phyloP scores from a whole-genome alignment of 2,113 vertebrate genomes.

The Neodon shergylaensis region DNA sequence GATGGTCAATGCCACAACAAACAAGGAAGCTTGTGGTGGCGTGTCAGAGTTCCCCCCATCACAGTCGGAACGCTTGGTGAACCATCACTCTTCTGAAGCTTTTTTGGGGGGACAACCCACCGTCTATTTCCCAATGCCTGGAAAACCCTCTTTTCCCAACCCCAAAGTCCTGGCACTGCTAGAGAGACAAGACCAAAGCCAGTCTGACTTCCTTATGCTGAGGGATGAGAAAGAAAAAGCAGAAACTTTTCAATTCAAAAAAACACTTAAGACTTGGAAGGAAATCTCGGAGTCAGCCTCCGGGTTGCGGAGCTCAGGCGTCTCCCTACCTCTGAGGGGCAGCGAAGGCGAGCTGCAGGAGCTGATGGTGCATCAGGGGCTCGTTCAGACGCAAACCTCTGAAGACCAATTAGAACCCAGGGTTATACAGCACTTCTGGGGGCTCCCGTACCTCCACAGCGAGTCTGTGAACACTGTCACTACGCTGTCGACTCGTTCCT shows the following conservation, averaged over 20 bases:
- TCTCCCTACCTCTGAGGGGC: background rate
- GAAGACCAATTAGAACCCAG: background rate
- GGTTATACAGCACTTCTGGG: background rate
- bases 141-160: background rate
- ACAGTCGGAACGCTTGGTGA: background rate
- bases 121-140: background rate
- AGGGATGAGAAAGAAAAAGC: background rate
- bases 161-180: background rate
- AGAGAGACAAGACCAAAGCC: background rate
- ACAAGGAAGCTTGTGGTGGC: background rate
- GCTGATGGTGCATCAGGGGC: fast-evolving
- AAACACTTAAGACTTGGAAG: background rate
- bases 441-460: background rate
- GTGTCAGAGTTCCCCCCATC: background rate
- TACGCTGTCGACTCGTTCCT: background rate
- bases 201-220: too few species aligned
- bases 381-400: too few species aligned
- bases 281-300: background rate
- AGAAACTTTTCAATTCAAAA: background rate
- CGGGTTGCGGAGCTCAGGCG: background rate
- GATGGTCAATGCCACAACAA: background rate
- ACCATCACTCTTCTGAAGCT: background rate
- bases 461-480: background rate
- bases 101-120: background rate
- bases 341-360: background rate